Conservation (phyloP, 2,113 vertebrate genomes). For the Paramormyrops kingsleyae region DNA sequence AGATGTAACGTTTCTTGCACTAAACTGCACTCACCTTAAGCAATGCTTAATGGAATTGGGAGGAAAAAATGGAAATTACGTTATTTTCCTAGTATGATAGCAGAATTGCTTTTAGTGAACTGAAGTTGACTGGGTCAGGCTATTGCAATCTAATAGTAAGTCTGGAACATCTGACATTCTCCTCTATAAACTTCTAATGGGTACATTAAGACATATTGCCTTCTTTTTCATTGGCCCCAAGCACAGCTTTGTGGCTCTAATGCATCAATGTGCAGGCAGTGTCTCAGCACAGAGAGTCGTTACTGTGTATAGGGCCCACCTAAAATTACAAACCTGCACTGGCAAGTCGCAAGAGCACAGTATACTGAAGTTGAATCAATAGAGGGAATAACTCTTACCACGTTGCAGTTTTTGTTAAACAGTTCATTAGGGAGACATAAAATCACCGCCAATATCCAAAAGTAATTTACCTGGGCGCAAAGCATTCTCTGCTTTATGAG, state of each 20-base stretch:
- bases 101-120: slow-evolving; percentile 9
- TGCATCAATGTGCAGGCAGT: not conserved
- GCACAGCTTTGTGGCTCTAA: not conserved
- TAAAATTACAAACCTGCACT: not conserved
- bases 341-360: not conserved
- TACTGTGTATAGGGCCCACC: not conserved
- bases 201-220: slow-evolving; percentile 8
- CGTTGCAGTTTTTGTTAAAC: not conserved
- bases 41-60: not conserved
- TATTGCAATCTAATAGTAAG: slow-evolving; percentile 12
- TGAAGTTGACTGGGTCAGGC: not conserved
- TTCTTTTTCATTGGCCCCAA: not conserved
- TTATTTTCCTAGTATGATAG: not conserved
- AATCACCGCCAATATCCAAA: not conserved
- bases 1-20: not conserved
- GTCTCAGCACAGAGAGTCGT: not conserved
- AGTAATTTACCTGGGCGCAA: slow-evolving; percentile 1
- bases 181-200: slow-evolving; percentile 5
- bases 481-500: not conserved
- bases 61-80: not conserved
- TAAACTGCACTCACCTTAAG: not conserved
- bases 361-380: not conserved
- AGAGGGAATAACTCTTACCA: not conserved
- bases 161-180: slow-evolving; percentile 1
- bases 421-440: not conserved